These are phyloP conservation scores for Drosophila tani DNA, from an alignment of 1,140 invertebrate species.

Conservation along the genomic window DNA sequence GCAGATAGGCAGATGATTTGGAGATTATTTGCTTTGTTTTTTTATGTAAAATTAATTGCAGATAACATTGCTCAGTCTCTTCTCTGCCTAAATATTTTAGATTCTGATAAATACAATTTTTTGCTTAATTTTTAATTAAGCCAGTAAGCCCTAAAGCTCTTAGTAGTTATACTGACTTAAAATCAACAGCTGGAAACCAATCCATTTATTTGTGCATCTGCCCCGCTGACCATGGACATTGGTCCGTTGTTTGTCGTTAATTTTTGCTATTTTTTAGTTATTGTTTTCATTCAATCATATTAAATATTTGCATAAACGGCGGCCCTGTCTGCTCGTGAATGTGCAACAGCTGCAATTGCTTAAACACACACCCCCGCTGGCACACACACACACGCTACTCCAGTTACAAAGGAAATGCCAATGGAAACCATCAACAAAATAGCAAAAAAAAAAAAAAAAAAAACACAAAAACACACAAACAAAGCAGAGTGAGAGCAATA, in stretches of 20 bases:
- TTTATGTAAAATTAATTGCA: too few species aligned
- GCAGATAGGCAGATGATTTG: neutral
- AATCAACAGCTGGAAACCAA: conserved; percentile 2
- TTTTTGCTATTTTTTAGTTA: conserved; percentile 11
- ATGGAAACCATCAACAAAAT: conserved; percentile 30
- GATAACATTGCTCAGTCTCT: too few species aligned
- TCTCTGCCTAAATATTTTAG: too few species aligned
- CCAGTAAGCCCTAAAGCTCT: neutral
- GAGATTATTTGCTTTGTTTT: neutral
- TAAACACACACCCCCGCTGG: conserved; percentile 33
- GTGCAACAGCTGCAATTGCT: conserved; percentile 55
- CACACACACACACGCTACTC: conserved; percentile 40
- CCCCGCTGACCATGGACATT: conserved; percentile 14
- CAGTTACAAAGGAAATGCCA: conserved; percentile 75
- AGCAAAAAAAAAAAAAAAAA: conserved; percentile 12
- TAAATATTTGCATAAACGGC: conserved; percentile 39
- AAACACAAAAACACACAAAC: conserved; percentile 2
- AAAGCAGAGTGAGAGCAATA: conserved; percentile 15
- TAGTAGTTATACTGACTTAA: neutral
- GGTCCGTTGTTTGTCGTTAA: conserved; percentile 9
- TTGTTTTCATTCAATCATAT: conserved; percentile 42
- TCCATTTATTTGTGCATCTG: conserved; percentile 1
- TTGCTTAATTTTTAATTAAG: neutral
- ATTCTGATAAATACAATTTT: too few species aligned
- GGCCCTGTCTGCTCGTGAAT: conserved; percentile 15